Evolutionary conservation across 2,888 invertebrate genomes (phyloP).

Genomic region (Agrypnus murinus): DNA sequence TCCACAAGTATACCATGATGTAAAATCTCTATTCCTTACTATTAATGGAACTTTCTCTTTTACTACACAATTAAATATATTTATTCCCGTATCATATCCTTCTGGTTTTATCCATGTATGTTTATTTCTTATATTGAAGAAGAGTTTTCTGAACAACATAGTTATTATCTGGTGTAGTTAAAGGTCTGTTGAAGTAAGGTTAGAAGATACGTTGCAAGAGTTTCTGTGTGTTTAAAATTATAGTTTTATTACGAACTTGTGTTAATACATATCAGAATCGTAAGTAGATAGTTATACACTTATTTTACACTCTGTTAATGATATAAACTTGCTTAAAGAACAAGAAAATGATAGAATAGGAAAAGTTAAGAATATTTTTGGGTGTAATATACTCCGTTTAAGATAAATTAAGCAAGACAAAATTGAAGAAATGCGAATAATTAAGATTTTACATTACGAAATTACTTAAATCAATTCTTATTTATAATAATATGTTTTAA

Average conservation of each 20-base stretch:
- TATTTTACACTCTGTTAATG: too few relatives aligned
- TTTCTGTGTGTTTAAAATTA: background rate
- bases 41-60: constrained; percentile 83
- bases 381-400: too few relatives aligned
- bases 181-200: constrained; percentile 3
- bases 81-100: constrained; percentile 77
- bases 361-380: too few relatives aligned
- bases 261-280: background rate
- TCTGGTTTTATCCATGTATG: constrained; percentile 73
- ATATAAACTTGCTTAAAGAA: too few relatives aligned
- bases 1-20: constrained; percentile 94
- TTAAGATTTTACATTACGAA: too few relatives aligned
- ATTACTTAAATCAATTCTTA: too few relatives aligned
- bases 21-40: constrained; percentile 77
- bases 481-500: too few relatives aligned
- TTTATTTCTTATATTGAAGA: constrained; percentile 46
- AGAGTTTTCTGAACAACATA: background rate
- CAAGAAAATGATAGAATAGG: too few relatives aligned
- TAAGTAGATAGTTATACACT: background rate
- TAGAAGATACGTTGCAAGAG: background rate
- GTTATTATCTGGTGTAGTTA: background rate
- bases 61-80: constrained; percentile 82
- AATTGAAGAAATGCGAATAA: too few relatives aligned
- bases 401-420: too few relatives aligned
- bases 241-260: background rate